Conservation (phyloP, 2,888 invertebrate species). For the Ichneumon xanthorius region DNA sequence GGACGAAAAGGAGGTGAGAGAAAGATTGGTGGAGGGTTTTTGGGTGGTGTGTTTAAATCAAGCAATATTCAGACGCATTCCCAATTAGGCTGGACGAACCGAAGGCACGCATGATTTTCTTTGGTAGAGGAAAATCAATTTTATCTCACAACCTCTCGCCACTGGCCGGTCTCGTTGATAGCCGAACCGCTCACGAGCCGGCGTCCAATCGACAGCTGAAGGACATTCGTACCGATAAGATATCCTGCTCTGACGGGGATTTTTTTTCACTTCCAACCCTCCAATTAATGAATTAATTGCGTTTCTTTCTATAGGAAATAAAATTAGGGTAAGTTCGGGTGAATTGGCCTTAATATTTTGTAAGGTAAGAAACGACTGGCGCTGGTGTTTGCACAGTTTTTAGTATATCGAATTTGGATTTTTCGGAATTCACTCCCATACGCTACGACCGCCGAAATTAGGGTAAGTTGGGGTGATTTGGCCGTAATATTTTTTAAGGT, state of each 20-base stretch:
- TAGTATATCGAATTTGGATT: too few relatives aligned
- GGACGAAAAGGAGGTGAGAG: conserved; percentile 13
- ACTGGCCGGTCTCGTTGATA: conserved; percentile 10
- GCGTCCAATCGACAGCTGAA: neutral
- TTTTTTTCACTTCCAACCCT: neutral
- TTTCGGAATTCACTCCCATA: too few relatives aligned
- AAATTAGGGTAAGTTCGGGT: too few relatives aligned
- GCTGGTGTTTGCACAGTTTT: too few relatives aligned
- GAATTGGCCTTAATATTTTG: too few relatives aligned
- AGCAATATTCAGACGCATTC: conserved; percentile 35
- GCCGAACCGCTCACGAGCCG: neutral
- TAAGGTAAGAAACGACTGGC: too few relatives aligned
- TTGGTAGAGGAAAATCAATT: conserved; percentile 21
- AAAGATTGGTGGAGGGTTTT: conserved; percentile 1
- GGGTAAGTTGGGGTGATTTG: too few relatives aligned
- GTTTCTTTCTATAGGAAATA: too few relatives aligned
- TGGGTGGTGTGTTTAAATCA: neutral
- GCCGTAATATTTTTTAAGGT: too few relatives aligned
- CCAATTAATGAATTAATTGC: neutral
- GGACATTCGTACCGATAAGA: neutral
- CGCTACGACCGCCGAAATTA: too few relatives aligned
- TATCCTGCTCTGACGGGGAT: conserved; percentile 11
- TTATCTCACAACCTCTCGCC: conserved; percentile 47
- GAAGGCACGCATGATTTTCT: conserved; percentile 56
- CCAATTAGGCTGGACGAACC: conserved; percentile 45